Evolutionary conservation across 2,797 vertebrate species (phyloP), one percentile per base, ranked within the genome.

Genomic region (Cuculus canorus): DNA sequence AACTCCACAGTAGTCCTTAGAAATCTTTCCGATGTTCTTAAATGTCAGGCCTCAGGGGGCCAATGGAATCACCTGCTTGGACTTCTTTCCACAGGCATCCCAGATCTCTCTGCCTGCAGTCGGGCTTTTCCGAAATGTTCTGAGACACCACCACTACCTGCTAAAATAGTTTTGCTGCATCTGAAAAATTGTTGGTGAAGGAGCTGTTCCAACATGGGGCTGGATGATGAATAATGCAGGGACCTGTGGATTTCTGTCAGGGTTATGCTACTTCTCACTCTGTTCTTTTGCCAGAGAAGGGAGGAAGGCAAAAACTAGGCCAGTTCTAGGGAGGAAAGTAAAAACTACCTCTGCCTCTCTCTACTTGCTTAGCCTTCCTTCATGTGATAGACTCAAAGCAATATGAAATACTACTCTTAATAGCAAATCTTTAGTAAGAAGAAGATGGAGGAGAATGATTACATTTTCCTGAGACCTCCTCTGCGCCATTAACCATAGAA

Each of bases 1-100:
- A 93, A 92, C 76, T 86, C 90, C 91, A 92, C 94, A 86, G 95
- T 91, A 95, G 91, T 91, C 85, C n/a, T n/a, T n/a, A 90, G 82
- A 94, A 93, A 86, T 85, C 89, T 87, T 89, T 89, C 65, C n/a
- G n/a, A n/a, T n/a, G n/a, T n/a, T n/a, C n/a, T 95, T 88, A 93
- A 84, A 83, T 78, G 47, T 87, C 61, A 65, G 53, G 33, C 39
- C 87, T 90, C 87, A 0, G 17, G 65, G 50, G 72, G 33, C 79
- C 60, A 83, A 52, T 95, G 85, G 64, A 91, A 82, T 92, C 91
- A 87, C 87, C 84, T 80, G 48, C 86, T 83, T 88, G 79, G 69
- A n/a, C 45, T 81, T 82, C 45, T 35, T 82, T 84, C 78, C 63
- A n/a, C 66, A 59, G 81, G n/a, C 81, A 73, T 78, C 82, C 56